These are phyloP conservation scores for Xanthia togata DNA, from an alignment of 2,888 invertebrate genomes.

Conservation along the genomic window DNA sequence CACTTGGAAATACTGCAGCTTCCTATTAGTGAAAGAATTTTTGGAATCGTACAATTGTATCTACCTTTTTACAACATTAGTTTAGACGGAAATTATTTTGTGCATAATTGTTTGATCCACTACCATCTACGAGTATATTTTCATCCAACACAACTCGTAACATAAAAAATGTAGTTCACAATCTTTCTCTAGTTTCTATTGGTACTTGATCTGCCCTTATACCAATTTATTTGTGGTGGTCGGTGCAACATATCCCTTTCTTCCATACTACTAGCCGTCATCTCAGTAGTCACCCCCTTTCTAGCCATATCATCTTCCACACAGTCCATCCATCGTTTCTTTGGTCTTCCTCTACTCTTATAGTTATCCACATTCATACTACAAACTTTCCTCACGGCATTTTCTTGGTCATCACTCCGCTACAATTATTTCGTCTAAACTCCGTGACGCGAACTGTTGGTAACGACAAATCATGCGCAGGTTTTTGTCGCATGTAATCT, in stretches of 20 bases:
- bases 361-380: neutral
- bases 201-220: neutral
- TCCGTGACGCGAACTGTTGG: constrained; percentile 35
- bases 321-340: neutral
- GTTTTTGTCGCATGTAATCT: constrained; percentile 42
- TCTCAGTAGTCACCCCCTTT: neutral
- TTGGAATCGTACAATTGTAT: neutral
- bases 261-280: neutral
- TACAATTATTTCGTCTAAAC: constrained; percentile 26
- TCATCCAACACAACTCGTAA: neutral
- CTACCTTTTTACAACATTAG: neutral
- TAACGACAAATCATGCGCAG: constrained; percentile 21
- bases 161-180: neutral
- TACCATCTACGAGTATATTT: too few species aligned
- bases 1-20: neutral
- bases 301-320: neutral
- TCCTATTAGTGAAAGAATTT: neutral
- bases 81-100: neutral
- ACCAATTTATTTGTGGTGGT: too few species aligned
- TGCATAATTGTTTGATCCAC: neutral
- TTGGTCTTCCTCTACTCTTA: neutral
- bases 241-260: too few species aligned
- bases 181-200: constrained; percentile 20
- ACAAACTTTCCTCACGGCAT: neutral
- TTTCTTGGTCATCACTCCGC: constrained; percentile 19